Conservation (phyloP, 2,888 invertebrate genomes). For the Gastracanthus pulcherrimus region DNA sequence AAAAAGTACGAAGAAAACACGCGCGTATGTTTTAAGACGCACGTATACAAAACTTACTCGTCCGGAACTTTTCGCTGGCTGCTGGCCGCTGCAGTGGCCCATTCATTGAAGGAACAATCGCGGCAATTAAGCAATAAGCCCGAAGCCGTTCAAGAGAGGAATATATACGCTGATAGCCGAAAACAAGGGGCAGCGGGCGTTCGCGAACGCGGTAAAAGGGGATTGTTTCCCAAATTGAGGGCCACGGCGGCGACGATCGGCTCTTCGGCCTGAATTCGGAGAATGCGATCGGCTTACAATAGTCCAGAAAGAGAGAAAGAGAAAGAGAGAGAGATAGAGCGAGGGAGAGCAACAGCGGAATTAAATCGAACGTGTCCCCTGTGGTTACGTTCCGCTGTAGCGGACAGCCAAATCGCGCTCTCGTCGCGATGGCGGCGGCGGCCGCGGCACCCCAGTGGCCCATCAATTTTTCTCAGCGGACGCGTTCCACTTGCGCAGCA, state of each 20-base stretch:
- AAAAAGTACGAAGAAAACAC: neutral
- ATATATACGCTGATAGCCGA: slow-evolving; percentile 56
- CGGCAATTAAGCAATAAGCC: slow-evolving; percentile 57
- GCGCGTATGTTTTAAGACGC: neutral
- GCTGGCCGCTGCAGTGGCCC: neutral
- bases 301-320: slow-evolving; percentile 21
- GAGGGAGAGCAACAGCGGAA: slow-evolving; percentile 32
- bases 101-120: slow-evolving; percentile 46
- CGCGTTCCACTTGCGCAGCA: no score
- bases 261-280: slow-evolving; percentile 35
- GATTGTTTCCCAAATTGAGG: slow-evolving; percentile 50
- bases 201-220: neutral
- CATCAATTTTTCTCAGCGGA: slow-evolving; percentile 5
- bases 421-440: neutral
- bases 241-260: slow-evolving; percentile 15
- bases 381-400: neutral
- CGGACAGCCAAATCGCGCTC: slow-evolving; percentile 27
- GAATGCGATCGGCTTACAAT: slow-evolving; percentile 49
- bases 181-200: slow-evolving; percentile 35
- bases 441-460: neutral
- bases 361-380: slow-evolving; percentile 39
- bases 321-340: no score
- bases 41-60: slow-evolving; percentile 4
- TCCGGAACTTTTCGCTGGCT: neutral
- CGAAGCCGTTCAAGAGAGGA: slow-evolving; percentile 14